Evolutionary conservation across 2,888 invertebrate species (phyloP).

Genomic region (Allygus modestus): DNA sequence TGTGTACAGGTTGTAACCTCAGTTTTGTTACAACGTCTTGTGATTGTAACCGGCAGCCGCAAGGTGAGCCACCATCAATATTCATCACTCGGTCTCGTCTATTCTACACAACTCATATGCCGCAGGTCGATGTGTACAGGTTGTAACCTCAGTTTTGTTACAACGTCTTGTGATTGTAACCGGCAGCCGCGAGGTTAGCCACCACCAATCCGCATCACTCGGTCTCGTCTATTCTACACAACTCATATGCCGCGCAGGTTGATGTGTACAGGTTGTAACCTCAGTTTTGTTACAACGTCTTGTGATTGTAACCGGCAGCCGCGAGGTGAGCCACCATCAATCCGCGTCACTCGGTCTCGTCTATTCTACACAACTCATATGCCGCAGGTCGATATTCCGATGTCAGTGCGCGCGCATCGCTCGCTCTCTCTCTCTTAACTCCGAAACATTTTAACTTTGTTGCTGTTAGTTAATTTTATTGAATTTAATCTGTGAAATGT

Average conservation of each 20-base stretch:
- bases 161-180: no score
- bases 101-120: constrained; percentile 50
- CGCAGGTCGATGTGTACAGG: constrained; percentile 32
- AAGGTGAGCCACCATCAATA: constrained; percentile 46
- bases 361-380: constrained; percentile 49
- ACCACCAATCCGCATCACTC: not conserved
- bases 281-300: not conserved
- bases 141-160: no score
- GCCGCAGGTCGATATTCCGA: constrained; percentile 45
- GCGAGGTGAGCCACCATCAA: constrained; percentile 42
- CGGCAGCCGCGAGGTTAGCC: not conserved
- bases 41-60: not conserved
- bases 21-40: not conserved
- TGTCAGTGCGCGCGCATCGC: constrained; percentile 17
- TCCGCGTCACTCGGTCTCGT: constrained; percentile 39
- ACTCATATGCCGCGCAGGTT: not conserved
- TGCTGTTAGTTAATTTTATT: constrained; percentile 2
- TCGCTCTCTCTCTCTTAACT: not conserved
- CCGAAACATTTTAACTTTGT: constrained; percentile 10
- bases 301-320: not conserved
- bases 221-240: constrained; percentile 8
- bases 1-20: not conserved
- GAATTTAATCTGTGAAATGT: not conserved
- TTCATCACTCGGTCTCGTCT: constrained; percentile 41
- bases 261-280: not conserved